phyloP scores from a whole-genome alignment of 2,888 invertebrate species.

The Poecilus cupreus region DNA sequence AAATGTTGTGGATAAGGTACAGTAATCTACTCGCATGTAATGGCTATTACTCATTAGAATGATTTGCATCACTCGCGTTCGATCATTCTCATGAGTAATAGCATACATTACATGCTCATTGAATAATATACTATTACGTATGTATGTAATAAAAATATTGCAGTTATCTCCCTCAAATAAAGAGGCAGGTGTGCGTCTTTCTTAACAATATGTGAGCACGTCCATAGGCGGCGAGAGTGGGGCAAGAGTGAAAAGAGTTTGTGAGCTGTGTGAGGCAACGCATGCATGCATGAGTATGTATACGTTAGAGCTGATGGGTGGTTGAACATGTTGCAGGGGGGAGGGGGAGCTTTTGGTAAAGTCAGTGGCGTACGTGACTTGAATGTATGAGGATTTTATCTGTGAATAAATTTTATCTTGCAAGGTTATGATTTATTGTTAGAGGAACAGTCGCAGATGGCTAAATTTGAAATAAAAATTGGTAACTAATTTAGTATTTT shows the following conservation, averaged over 20 bases:
- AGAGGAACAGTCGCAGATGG: not conserved
- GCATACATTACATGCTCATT: too few relatives aligned
- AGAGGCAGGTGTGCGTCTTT: not conserved
- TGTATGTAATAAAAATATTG: not conserved
- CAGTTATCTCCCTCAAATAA: not conserved
- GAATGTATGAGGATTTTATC: not conserved
- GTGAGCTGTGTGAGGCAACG: not conserved
- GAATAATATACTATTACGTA: too few relatives aligned
- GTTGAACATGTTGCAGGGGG: not conserved
- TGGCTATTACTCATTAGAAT: too few relatives aligned
- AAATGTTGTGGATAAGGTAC: too few relatives aligned
- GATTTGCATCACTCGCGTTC: too few relatives aligned
- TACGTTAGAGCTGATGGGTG: not conserved
- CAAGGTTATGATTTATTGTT: not conserved
- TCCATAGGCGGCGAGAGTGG: not conserved
- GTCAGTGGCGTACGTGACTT: not conserved
- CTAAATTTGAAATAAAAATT: not conserved
- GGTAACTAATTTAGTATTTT: too few relatives aligned
- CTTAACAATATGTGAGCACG: constrained; percentile 4
- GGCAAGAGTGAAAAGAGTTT: not conserved
- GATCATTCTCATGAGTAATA: too few relatives aligned
- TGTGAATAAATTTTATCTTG: not conserved
- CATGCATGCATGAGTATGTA: not conserved
- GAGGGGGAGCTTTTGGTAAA: not conserved
- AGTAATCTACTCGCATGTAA: too few relatives aligned